Evolutionary conservation across 2,888 invertebrate species (phyloP), one percentile per base, ranked within the genome.

Genomic region (Brachypalpus laphriformis): DNA sequence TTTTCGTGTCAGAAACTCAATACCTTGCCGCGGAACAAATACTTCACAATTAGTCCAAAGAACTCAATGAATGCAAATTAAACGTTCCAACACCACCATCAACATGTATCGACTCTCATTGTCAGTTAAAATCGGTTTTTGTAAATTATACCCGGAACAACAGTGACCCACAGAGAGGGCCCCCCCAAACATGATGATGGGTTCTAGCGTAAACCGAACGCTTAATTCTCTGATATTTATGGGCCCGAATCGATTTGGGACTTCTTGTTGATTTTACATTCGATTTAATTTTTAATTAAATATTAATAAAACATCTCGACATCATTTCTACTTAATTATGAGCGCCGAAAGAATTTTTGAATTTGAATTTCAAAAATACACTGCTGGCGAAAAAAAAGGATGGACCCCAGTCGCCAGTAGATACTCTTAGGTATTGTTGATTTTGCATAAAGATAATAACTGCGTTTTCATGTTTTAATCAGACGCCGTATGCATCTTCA

Each of bases 401-500:
- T n/a, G n/a, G 25, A 25, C 25, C 14, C 14, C 14, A 40, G 28
- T 49, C 37, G 9, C 61, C 22, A 40, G 28, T 28, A 40, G 54
- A 47, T n/a, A 34, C 22, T 11, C 1, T 31, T 28, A 22, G 8
- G 0, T 9, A 2, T 66, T 34, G 9, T 49, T 72, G 61, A 72
- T 72, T 72, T 80, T 72, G 59, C 80, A 66, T 80, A 71, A 31
- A 61, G 61, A 74, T 42, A 68, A 68, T 56, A 28, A 61, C 49
- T 51, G 57, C 57, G 76, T 76, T 76, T 51, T 51, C 25, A 51
- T 57, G 49, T 76, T 76, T 59, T 59, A 66, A 57, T 59, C 59
- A 59, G 42, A 42, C 7, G 57, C 47, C 63, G 51, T 45, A 34
- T 77, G 77, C 77, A 77, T 70, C 77, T 54, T 25, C 61, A 63